Percentiles rank a stretch among this genome's conserved stretches.
phyloP scores from a whole-genome alignment of 2,113 vertebrate genomes.

The Hepsetus odoe region DNA sequence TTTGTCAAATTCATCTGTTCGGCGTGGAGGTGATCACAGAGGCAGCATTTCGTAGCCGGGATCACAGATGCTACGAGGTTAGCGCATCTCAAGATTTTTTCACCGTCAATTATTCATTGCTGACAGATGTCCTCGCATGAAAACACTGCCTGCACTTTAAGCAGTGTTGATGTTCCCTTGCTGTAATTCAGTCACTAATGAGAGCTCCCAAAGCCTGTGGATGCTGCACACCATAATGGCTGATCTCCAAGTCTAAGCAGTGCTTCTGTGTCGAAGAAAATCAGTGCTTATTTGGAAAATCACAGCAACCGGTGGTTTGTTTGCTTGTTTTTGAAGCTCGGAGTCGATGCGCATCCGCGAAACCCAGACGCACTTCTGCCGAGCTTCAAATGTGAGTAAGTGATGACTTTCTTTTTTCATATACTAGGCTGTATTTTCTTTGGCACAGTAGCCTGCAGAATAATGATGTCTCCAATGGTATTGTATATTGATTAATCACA shows the following conservation, averaged over 20 bases:
- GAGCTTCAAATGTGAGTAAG: too few relatives aligned
- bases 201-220: background rate
- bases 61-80: background rate
- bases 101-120: background rate
- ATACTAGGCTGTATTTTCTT: too few relatives aligned
- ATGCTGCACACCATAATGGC: background rate
- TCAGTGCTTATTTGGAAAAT: too few relatives aligned
- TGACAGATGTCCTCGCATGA: background rate
- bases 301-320: too few relatives aligned
- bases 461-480: too few relatives aligned
- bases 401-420: too few relatives aligned
- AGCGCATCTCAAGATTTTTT: background rate
- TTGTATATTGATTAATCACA: too few relatives aligned
- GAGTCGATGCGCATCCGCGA: too few relatives aligned
- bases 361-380: too few relatives aligned
- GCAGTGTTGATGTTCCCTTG: background rate
- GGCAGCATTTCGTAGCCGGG: background rate
- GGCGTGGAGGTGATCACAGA: background rate
- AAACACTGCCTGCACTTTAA: background rate
- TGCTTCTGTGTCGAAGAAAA: too few relatives aligned
- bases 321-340: too few relatives aligned
- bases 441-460: too few relatives aligned
- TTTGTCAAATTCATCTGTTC: background rate
- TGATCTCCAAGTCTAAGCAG: background rate
- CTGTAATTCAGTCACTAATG: background rate